Evolutionary conservation across 2,888 invertebrate genomes (phyloP).

Genomic region (Protonemura montana): DNA sequence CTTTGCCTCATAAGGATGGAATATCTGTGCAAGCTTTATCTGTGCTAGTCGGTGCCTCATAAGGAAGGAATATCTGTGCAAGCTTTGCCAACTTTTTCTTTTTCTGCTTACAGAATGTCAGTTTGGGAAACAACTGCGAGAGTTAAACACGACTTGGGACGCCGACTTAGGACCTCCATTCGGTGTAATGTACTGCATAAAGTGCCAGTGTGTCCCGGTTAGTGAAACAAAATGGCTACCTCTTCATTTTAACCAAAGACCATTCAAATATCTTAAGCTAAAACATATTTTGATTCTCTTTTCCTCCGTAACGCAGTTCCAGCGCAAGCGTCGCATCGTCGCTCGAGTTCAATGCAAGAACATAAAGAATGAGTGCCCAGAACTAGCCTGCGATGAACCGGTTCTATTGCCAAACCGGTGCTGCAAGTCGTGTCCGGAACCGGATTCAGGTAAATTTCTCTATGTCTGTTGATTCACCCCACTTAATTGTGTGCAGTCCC

Average conservation of each 20-base stretch:
- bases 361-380: slow-evolving; percentile 91
- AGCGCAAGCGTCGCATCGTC: slow-evolving; percentile 85
- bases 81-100: slow-evolving; percentile 50
- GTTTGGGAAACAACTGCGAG: slow-evolving; percentile 86
- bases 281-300: neutral
- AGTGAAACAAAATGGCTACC: slow-evolving; percentile 61
- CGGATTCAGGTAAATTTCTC: too few relatives aligned
- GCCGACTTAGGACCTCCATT: slow-evolving; percentile 93
- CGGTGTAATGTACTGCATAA: slow-evolving; percentile 93
- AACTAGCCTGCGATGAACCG: slow-evolving; percentile 85
- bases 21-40: too few relatives aligned
- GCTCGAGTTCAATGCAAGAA: slow-evolving; percentile 91
- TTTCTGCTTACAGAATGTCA: slow-evolving; percentile 84
- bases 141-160: slow-evolving; percentile 90
- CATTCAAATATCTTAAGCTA: slow-evolving; percentile 9
- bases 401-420: slow-evolving; percentile 84
- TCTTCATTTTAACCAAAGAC: neutral
- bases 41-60: too few relatives aligned
- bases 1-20: too few relatives aligned
- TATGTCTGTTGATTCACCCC: too few relatives aligned
- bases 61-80: too few relatives aligned
- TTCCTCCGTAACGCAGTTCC: slow-evolving; percentile 69
- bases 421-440: slow-evolving; percentile 92
- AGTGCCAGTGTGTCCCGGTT: slow-evolving; percentile 94
- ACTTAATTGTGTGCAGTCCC: too few relatives aligned